Evolutionary conservation across 2,113 vertebrate species (phyloP).

Genomic region (Eidolon helvum): DNA sequence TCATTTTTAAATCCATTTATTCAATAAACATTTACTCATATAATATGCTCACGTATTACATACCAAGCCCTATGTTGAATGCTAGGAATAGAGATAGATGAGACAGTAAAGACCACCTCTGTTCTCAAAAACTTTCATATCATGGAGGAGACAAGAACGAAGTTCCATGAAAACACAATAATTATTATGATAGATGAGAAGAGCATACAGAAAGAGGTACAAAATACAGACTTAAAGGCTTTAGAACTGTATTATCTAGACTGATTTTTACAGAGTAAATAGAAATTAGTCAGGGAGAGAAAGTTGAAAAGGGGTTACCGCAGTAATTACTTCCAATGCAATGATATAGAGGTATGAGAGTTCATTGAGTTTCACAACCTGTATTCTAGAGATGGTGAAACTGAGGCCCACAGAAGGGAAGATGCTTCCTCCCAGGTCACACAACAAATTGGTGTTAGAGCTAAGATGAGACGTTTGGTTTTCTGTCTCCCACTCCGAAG

Average conservation of each 20-base stretch:
- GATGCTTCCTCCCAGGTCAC: not conserved
- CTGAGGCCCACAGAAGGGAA: not conserved
- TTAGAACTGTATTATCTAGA: not conserved
- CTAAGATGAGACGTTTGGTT: constrained; percentile 8
- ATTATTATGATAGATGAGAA: not conserved
- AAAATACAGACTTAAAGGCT: not conserved
- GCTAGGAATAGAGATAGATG: not conserved
- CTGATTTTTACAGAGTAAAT: not conserved
- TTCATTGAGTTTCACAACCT: not conserved
- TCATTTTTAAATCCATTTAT: constrained; percentile 42
- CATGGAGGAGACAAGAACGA: not conserved
- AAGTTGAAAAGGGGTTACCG: not conserved
- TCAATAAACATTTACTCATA: constrained; percentile 41
- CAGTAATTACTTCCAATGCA: not conserved
- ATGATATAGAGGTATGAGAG: not conserved
- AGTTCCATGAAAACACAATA: not conserved
- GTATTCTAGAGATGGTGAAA: not conserved
- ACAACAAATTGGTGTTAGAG: not conserved
- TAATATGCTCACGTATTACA: not conserved
- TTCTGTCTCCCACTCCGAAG: not conserved
- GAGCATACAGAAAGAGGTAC: not conserved
- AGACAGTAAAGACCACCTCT: not conserved
- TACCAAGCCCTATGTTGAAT: not conserved
- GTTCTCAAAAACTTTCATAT: not conserved
- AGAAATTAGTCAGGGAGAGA: not conserved